Evolutionary conservation across 92 coral and sea anemone species (phyloP).

Genomic region (Phymanthus crucifer): DNA sequence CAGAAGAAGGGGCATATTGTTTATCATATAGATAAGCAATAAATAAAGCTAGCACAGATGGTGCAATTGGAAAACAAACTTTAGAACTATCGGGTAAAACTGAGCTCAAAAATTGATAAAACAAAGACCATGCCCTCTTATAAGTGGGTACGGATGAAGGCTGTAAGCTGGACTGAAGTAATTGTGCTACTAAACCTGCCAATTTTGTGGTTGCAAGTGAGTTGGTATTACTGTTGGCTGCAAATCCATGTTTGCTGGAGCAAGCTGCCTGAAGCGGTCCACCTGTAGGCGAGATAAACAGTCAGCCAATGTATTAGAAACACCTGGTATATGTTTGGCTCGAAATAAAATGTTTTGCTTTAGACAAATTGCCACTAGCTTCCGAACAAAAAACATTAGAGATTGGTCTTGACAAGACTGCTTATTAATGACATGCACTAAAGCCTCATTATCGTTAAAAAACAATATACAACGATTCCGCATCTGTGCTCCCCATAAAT

Average conservation of each 20-base stretch:
- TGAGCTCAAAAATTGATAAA: neutral
- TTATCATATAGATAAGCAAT: constrained; percentile 47
- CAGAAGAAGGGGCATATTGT: constrained; percentile 38
- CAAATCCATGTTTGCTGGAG: constrained; percentile 21
- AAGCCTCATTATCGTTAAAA: neutral
- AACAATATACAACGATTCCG: neutral
- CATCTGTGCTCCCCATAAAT: neutral
- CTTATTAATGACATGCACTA: neutral
- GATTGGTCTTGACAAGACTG: neutral
- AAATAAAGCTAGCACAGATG: constrained; percentile 40
- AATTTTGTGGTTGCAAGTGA: constrained; percentile 26
- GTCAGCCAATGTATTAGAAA: constrained; percentile 19
- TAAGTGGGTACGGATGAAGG: constrained; percentile 29
- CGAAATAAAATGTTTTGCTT: constrained; percentile 8
- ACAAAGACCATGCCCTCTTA: constrained; percentile 21
- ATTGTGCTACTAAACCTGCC: constrained; percentile 1
- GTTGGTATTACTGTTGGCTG: constrained; percentile 16
- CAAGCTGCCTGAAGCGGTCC: neutral
- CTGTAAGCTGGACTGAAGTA: constrained; percentile 25
- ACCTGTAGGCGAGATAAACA: constrained; percentile 19
- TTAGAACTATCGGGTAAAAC: neutral
- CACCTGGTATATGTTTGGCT: constrained; percentile 8
- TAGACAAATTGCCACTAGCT: constrained; percentile 3
- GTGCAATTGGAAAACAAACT: constrained; percentile 26
- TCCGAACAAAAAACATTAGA: neutral